These are phyloP conservation scores for Tiliacea aurago DNA, from an alignment of 2,888 invertebrate species.

Conservation along the genomic window DNA sequence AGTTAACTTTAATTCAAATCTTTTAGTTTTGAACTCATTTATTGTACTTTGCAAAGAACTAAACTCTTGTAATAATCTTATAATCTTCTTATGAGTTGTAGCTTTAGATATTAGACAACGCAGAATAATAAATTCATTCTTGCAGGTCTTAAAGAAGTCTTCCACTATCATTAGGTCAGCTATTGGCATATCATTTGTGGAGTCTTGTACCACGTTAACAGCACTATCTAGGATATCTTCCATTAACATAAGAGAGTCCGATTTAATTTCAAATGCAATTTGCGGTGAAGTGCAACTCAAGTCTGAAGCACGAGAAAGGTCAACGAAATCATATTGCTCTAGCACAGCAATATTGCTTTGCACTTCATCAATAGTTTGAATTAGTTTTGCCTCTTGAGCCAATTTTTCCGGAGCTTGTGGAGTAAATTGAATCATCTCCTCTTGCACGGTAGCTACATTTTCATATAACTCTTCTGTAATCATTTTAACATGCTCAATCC, in stretches of 20 bases:
- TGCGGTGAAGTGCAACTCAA: slow-evolving; percentile 74
- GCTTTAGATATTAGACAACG: slow-evolving; percentile 77
- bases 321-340: slow-evolving; percentile 82
- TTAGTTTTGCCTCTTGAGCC: slow-evolving; percentile 78
- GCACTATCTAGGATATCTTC: slow-evolving; percentile 78
- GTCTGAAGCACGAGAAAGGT: slow-evolving; percentile 79
- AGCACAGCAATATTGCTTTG: slow-evolving; percentile 82
- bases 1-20: slow-evolving; percentile 68
- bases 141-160: slow-evolving; percentile 80
- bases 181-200: slow-evolving; percentile 70
- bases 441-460: slow-evolving; percentile 77
- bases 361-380: slow-evolving; percentile 80
- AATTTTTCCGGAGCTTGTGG: slow-evolving; percentile 70
- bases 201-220: slow-evolving; percentile 77
- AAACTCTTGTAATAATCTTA: slow-evolving; percentile 83
- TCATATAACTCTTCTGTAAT: slow-evolving; percentile 80
- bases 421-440: slow-evolving; percentile 80
- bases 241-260: slow-evolving; percentile 77
- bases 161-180: slow-evolving; percentile 79
- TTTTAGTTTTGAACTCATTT: slow-evolving; percentile 75
- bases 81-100: slow-evolving; percentile 80
- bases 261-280: slow-evolving; percentile 75
- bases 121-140: slow-evolving; percentile 80
- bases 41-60: slow-evolving; percentile 73
- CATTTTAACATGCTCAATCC: slow-evolving; percentile 76